These are phyloP conservation scores for Lymantria monacha DNA, from an alignment of 2,888 invertebrate genomes.

Conservation along the genomic window DNA sequence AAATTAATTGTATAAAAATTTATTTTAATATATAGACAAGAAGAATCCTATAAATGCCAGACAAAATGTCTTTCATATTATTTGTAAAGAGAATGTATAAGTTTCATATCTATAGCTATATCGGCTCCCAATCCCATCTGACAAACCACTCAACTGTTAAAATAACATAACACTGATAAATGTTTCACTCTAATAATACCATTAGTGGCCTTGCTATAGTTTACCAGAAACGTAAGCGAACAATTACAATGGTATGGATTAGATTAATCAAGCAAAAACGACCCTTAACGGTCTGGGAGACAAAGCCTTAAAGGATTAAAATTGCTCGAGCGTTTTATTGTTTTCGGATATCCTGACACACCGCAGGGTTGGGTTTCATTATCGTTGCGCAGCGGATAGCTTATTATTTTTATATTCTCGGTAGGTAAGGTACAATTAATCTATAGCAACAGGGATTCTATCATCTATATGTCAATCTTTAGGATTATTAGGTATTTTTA, in stretches of 20 bases:
- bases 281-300: constrained; percentile 53
- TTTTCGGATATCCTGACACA: constrained; percentile 53
- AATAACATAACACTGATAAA: constrained; percentile 18
- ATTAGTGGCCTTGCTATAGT: constrained; percentile 16
- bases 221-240: constrained; percentile 36
- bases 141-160: constrained; percentile 12
- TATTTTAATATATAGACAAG: too few species aligned
- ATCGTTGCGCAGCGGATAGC: constrained; percentile 7
- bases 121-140: constrained; percentile 11
- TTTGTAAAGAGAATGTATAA: neutral
- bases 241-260: constrained; percentile 58
- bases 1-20: too few species aligned
- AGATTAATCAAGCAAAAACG: constrained; percentile 68
- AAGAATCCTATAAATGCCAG: too few species aligned
- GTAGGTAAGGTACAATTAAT: too few species aligned
- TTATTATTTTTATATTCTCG: constrained; percentile 5
- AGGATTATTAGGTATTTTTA: too few species aligned
- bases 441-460: too few species aligned
- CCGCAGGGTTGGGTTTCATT: constrained; percentile 27
- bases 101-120: constrained; percentile 8
- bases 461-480: too few species aligned
- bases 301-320: constrained; percentile 62
- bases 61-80: too few species aligned
- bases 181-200: constrained; percentile 23
- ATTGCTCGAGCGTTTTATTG: constrained; percentile 65